Evolutionary conservation across 2,113 vertebrate genomes (phyloP).

Genomic region (Merops nubicus): DNA sequence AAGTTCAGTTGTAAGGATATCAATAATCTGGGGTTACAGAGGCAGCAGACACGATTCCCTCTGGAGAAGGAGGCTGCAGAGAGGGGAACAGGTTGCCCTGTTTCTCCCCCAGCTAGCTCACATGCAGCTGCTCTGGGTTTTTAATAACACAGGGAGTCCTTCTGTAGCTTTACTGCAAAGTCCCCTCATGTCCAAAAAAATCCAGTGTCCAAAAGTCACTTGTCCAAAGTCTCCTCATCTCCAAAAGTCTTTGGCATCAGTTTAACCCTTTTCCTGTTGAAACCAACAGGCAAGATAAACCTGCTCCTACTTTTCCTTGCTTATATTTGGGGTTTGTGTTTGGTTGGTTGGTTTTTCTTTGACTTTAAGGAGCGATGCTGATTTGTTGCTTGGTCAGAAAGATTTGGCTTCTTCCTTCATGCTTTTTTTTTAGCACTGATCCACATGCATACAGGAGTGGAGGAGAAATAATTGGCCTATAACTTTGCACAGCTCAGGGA

Average conservation of each 20-base stretch:
- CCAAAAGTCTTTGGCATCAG: not conserved
- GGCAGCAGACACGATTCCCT: not conserved
- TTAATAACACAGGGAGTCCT: not conserved
- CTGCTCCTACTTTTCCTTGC: not conserved
- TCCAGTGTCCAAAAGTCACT: too few species aligned
- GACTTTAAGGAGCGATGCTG: not conserved
- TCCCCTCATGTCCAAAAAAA: not conserved
- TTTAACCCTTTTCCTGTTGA: not conserved
- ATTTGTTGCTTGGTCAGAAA: not conserved
- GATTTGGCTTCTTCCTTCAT: not conserved
- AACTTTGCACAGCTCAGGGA: constrained; percentile 21
- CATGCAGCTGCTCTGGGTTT: not conserved
- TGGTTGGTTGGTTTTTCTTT: not conserved
- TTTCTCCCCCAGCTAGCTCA: not conserved
- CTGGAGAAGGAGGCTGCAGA: not conserved
- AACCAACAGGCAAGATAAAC: not conserved
- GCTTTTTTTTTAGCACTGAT: not conserved
- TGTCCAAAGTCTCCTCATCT: not conserved
- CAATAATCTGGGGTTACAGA: not conserved
- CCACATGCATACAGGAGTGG: not conserved
- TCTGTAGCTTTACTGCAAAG: not conserved
- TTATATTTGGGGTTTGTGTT: not conserved
- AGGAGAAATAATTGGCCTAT: constrained; percentile 47
- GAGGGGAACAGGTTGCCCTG: not conserved
- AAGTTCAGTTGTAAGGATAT: not conserved